A percentile compares a stretch with the other conserved stretches of the same genome.
Evolutionary conservation across 2,888 invertebrate species (phyloP).

Genomic region (Lamellibrachia satsuma): DNA sequence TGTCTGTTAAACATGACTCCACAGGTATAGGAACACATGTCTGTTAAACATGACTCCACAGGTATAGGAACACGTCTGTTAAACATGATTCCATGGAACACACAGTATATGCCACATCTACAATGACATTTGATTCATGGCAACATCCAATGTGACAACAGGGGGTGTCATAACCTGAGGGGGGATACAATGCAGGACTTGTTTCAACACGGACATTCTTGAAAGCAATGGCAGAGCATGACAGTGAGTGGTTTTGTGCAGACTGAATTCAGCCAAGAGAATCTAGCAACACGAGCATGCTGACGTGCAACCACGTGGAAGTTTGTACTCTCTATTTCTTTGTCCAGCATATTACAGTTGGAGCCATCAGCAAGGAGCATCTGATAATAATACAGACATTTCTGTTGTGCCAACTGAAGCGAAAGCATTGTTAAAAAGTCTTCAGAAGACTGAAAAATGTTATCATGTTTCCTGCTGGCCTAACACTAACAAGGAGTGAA

Average conservation of each 20-base stretch:
- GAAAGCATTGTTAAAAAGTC: too few species aligned
- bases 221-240: neutral
- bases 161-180: neutral
- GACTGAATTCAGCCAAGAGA: neutral
- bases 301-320: too few species aligned
- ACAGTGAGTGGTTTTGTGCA: neutral
- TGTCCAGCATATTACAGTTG: too few species aligned
- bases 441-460: too few species aligned
- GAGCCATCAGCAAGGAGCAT: too few species aligned
- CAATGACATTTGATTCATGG: neutral
- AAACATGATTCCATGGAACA: neutral
- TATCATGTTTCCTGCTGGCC: too few species aligned
- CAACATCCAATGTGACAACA: neutral
- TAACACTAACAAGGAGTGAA: too few species aligned
- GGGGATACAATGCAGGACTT: neutral
- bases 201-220: neutral
- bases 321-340: too few species aligned
- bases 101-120: neutral
- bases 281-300: neutral
- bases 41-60: neutral
- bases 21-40: neutral
- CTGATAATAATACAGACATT: neutral
- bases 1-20: neutral
- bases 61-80: neutral
- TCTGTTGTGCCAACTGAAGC: neutral